phyloP scores from a whole-genome alignment of 2,888 invertebrate species.

The Oxyteleia sp. region DNA sequence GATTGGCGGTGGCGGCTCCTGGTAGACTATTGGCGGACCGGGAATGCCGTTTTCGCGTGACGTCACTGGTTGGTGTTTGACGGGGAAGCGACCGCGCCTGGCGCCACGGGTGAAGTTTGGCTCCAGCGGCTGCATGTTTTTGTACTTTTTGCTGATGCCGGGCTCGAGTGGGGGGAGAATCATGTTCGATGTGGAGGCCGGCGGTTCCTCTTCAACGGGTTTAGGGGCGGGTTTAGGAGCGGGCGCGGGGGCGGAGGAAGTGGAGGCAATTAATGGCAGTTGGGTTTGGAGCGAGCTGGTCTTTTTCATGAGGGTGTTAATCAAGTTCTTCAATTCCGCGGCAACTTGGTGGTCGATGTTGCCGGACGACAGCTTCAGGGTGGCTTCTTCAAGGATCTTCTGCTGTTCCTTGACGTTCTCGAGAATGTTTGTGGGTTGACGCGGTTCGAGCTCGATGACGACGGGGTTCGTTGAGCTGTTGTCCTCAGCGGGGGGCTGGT shows the following conservation, averaged over 20 bases:
- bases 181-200: neutral
- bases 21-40: no score
- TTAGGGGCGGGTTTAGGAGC: neutral
- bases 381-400: constrained; percentile 56
- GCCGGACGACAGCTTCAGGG: constrained; percentile 32
- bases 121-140: constrained; percentile 45
- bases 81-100: constrained; percentile 5
- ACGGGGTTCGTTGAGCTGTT: neutral
- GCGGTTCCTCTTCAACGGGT: neutral
- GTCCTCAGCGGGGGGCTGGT: neutral
- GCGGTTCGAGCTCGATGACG: neutral
- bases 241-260: neutral
- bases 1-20: no score
- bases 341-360: constrained; percentile 43
- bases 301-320: constrained; percentile 40
- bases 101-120: constrained; percentile 14
- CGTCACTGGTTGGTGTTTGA: no score
- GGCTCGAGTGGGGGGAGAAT: constrained; percentile 20
- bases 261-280: constrained; percentile 18
- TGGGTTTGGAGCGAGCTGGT: constrained; percentile 42
- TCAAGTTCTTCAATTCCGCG: constrained; percentile 45
- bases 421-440: constrained; percentile 41
- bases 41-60: no score
- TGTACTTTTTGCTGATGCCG: constrained; percentile 49
- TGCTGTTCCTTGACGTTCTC: constrained; percentile 70